phyloP scores from a whole-genome alignment of 64 coral and sea anemone species.

The Stylophora pistillata region DNA sequence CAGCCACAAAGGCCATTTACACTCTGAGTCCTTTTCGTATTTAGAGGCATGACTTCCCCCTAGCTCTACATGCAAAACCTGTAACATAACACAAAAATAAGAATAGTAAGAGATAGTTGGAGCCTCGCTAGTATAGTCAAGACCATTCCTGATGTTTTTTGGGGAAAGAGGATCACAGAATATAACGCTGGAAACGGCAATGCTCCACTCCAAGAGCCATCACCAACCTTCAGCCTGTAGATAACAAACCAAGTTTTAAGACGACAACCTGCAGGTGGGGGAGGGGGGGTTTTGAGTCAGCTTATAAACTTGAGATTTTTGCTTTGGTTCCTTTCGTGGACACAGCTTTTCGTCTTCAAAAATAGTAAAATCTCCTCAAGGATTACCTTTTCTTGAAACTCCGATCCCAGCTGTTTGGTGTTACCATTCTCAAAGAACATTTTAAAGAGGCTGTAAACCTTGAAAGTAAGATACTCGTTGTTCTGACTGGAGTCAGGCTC shows the following conservation, averaged over 20 bases:
- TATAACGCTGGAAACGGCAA: too few species aligned
- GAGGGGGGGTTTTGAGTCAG: too few species aligned
- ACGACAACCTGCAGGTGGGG: too few species aligned
- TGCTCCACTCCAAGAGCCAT: too few species aligned
- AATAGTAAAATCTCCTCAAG: neutral
- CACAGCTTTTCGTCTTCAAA: too few species aligned
- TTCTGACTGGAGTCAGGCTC: conserved; percentile 20
- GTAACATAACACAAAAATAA: neutral
- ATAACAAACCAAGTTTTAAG: too few species aligned
- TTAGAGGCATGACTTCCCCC: conserved; percentile 31
- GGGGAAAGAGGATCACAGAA: too few species aligned
- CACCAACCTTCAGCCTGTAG: too few species aligned
- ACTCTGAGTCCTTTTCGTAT: neutral
- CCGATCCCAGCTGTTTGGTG: conserved; percentile 65
- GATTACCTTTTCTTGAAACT: conserved; percentile 77
- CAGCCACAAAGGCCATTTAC: neutral
- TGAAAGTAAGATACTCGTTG: conserved; percentile 63
- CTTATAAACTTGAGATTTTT: too few species aligned
- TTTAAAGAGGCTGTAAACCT: conserved; percentile 50
- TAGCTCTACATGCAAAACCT: conserved; percentile 35
- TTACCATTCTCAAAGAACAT: conserved; percentile 83
- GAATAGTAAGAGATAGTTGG: neutral
- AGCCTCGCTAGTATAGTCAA: too few species aligned
- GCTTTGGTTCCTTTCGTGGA: too few species aligned
- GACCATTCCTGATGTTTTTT: too few species aligned